Evolutionary conservation across 2,888 invertebrate species (phyloP).

Genomic region (Nymphalis urticae): DNA sequence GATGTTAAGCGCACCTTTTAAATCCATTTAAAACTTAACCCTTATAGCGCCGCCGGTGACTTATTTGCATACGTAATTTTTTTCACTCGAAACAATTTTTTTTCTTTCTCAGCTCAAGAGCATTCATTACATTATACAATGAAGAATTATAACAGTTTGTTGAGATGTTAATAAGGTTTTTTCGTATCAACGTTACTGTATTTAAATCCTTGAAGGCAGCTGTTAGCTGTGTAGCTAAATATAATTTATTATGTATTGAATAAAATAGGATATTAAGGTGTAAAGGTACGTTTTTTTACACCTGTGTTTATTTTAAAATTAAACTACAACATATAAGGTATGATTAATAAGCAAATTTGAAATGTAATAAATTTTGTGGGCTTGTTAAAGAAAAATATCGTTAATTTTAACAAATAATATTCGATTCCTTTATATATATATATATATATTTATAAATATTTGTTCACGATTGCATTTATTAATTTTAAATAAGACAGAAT

Average conservation of each 20-base stretch:
- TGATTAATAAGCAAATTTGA: not conserved
- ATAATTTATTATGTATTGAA: constrained; percentile 21
- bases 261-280: not conserved
- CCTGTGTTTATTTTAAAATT: constrained; percentile 2
- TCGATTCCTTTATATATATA: no score
- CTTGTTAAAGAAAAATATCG: not conserved
- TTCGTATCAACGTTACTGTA: constrained; percentile 2
- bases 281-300: constrained; percentile 4
- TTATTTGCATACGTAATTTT: constrained; percentile 65
- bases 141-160: constrained; percentile 55
- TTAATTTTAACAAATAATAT: no score
- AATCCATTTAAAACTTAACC: constrained; percentile 42
- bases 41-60: constrained; percentile 43
- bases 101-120: constrained; percentile 57
- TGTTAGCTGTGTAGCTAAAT: constrained; percentile 34
- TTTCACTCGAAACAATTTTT: constrained; percentile 48
- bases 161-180: constrained; percentile 72
- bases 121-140: constrained; percentile 62
- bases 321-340: not conserved
- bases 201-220: constrained; percentile 35
- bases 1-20: constrained; percentile 16
- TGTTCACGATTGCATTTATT: no score
- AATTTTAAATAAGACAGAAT: no score
- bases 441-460: no score
- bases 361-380: not conserved